Base-by-base conservation (phyloP, 2,797 vertebrate genomes). In the Schizopygopsis malacanthus region DNA sequence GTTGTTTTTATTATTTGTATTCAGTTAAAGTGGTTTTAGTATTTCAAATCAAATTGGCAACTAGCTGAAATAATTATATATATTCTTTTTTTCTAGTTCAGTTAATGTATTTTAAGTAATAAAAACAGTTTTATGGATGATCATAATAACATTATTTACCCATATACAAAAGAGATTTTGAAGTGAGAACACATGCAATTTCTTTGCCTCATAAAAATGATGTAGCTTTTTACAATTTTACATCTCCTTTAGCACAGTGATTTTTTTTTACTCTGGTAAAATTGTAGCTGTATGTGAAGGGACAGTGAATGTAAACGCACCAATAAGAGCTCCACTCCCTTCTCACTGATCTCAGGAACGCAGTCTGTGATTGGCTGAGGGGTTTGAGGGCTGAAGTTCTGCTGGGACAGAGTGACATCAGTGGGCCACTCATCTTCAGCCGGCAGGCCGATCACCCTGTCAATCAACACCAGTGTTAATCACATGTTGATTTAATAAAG, bases 401-500 rank as follows among this genome's bases (percentile, higher is more conserved):
- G 94, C 25, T 95, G 94, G 4, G 95, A 95, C 0, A 98, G 91
- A 22, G 96, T 96, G 11, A 97, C 96, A 71, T 97, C 96, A 71
- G 94, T 90, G 0, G 97, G 97, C 97, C 97, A 98, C 86, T 97
- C 96, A 2, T 97, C 97, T 76, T 97, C 96, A 13, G 94, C 85
- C 0, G 97, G 97, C 90, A 98, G 91, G 50, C 97, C 97, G 28
- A 97, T 96, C 88, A 97, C 93, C 85, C 97, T 98, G 91, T 88
- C 33, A 92, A 7, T 39, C 25, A 12, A 83, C 54, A 61, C 16
- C 41, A 39, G 9, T 61, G 22, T 61, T 25, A 63, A 16, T 39
- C 52, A 78, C 20, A 12, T 2, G 12, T 10, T 2, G 9, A 54
- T 77, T 12, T 77, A 28, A 63, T 11, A 63, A 25, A 63, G 25